phyloP scores from a whole-genome alignment of 2,797 vertebrate genomes.

The Scleropages formosus region DNA sequence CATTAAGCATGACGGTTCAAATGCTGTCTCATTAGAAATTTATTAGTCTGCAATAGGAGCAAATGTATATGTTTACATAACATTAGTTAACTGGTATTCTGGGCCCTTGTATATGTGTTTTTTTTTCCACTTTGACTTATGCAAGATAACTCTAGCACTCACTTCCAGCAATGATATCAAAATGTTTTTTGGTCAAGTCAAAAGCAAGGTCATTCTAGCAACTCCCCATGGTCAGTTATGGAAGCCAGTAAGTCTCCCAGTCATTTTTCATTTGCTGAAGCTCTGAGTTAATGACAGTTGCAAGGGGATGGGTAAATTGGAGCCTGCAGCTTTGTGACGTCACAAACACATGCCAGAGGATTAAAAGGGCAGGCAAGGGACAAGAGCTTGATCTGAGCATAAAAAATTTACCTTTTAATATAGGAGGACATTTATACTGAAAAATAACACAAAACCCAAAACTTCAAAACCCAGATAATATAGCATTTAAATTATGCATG shows the following conservation, averaged over 20 bases:
- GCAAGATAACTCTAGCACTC: slow-evolving; percentile 62
- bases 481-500: too few relatives aligned
- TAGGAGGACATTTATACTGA: slow-evolving; percentile 16
- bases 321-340: slow-evolving; percentile 79
- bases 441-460: not conserved
- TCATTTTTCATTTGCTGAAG: slow-evolving; percentile 88
- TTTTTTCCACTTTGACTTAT: slow-evolving; percentile 48
- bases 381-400: slow-evolving; percentile 75
- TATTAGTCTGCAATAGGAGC: slow-evolving; percentile 59
- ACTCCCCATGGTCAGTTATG: slow-evolving; percentile 77
- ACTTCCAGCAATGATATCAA: slow-evolving; percentile 76
- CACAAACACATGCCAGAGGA: slow-evolving; percentile 80
- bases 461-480: too few relatives aligned
- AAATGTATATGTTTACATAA: slow-evolving; percentile 65
- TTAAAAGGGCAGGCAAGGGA: slow-evolving; percentile 81
- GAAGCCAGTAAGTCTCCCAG: slow-evolving; percentile 82
- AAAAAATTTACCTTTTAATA: slow-evolving; percentile 47
- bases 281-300: slow-evolving; percentile 83
- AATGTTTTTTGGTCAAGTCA: slow-evolving; percentile 77
- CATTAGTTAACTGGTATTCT: slow-evolving; percentile 53
- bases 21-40: slow-evolving; percentile 70
- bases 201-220: slow-evolving; percentile 84
- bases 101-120: slow-evolving; percentile 45
- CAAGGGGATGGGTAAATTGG: slow-evolving; percentile 74
- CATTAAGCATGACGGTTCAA: slow-evolving; percentile 54